These are phyloP conservation scores for Salvelinus alpinus DNA, from an alignment of 2,113 vertebrate genomes.

Conservation along the genomic window DNA sequence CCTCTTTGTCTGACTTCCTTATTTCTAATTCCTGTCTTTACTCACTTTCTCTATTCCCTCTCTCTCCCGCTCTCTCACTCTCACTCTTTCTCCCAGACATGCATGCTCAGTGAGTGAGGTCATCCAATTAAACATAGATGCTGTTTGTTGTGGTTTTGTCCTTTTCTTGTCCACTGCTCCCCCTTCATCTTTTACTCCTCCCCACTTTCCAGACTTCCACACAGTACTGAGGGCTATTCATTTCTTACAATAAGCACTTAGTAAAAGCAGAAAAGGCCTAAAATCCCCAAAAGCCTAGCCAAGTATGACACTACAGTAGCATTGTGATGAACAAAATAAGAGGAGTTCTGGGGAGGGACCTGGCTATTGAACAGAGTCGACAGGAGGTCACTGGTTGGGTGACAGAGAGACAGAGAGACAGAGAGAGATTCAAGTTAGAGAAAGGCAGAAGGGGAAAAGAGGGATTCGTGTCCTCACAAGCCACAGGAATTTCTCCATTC, in stretches of 20 bases:
- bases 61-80: background rate
- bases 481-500: constrained; percentile 59
- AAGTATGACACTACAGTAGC: background rate
- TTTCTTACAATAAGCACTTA: background rate
- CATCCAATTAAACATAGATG: constrained; percentile 57
- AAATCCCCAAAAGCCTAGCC: background rate
- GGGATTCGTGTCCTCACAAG: constrained; percentile 63
- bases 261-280: background rate
- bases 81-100: background rate
- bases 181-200: constrained; percentile 19
- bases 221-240: background rate
- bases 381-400: background rate
- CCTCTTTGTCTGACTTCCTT: background rate
- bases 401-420: constrained; percentile 13
- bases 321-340: too few relatives aligned
- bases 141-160: constrained; percentile 50
- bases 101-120: constrained; percentile 59
- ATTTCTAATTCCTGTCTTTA: background rate
- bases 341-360: too few relatives aligned
- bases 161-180: constrained; percentile 4
- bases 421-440: background rate
- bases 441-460: background rate
- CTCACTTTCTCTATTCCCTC: constrained; percentile 3
- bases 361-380: too few relatives aligned
- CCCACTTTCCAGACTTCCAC: background rate